A percentile compares a stretch with the other conserved stretches of the same genome.
Conservation (phyloP, 2,797 vertebrate genomes). For the Nannoperca australis region DNA sequence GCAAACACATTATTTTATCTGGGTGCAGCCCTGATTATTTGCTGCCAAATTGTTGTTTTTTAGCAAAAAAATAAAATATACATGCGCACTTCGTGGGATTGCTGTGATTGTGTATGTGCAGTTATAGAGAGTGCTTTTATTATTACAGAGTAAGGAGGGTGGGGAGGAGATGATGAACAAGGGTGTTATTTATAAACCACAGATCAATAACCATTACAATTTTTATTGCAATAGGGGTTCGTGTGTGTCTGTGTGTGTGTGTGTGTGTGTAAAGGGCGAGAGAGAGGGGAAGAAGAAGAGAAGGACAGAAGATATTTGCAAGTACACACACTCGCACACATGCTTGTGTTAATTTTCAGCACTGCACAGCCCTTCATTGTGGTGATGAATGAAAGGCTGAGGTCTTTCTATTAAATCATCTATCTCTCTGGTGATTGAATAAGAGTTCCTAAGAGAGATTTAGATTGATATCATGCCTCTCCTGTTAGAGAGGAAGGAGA, state of each 20-base stretch:
- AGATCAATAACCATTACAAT: constrained; percentile 67
- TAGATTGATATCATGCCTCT: constrained; percentile 44
- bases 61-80: neutral
- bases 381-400: constrained; percentile 51
- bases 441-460: constrained; percentile 41
- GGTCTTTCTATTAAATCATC: constrained; percentile 53
- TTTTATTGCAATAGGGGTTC: constrained; percentile 22
- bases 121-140: constrained; percentile 2
- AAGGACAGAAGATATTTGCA: neutral
- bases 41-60: neutral
- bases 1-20: too few relatives aligned
- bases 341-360: constrained; percentile 36
- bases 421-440: constrained; percentile 52
- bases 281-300: neutral
- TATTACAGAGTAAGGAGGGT: neutral
- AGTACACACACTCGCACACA: neutral
- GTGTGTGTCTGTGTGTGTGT: constrained; percentile 5
- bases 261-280: constrained; percentile 1
- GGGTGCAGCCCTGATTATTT: constrained; percentile 3
- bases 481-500: constrained; percentile 12
- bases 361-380: constrained; percentile 27
- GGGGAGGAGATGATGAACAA: constrained; percentile 28
- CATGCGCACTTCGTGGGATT: neutral
- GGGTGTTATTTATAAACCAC: constrained; percentile 48
- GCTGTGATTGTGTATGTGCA: neutral